Evolutionary conservation across 2,113 vertebrate genomes (phyloP).

Genomic region (Phasianus colchicus): DNA sequence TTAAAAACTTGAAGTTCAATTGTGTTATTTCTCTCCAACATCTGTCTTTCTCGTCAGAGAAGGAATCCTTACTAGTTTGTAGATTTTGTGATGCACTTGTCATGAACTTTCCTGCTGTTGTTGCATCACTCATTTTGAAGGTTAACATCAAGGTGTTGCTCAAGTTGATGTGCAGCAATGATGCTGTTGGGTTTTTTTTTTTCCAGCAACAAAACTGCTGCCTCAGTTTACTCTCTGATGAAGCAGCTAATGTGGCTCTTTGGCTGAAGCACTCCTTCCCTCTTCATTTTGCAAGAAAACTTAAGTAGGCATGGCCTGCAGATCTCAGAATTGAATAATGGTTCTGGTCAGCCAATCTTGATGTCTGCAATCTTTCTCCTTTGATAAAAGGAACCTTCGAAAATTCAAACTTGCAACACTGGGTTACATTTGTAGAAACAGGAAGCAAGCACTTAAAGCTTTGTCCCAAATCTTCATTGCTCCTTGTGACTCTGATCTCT

Average conservation of each 20-base stretch:
- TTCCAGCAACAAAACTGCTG: not conserved
- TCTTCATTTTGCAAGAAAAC: not conserved
- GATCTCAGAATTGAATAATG: not conserved
- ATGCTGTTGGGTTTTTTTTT: not conserved
- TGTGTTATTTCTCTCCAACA: not conserved
- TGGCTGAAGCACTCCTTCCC: not conserved
- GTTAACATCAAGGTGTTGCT: not conserved
- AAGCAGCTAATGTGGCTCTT: not conserved
- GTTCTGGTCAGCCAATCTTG: fast-evolving
- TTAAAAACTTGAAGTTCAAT: not conserved
- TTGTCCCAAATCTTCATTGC: slow-evolving; percentile 14
- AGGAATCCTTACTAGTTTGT: not conserved
- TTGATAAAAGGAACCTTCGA: not conserved
- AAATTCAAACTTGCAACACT: not conserved
- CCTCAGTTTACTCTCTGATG: not conserved
- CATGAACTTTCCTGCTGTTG: not conserved
- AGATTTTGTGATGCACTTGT: not conserved
- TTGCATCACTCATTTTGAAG: not conserved
- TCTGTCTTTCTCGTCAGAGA: not conserved
- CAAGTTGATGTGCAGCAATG: not conserved
- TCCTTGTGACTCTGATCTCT: slow-evolving; percentile 1
- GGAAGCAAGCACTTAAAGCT: slow-evolving; percentile 15
- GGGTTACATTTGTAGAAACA: not conserved
- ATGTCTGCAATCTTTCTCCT: not conserved
- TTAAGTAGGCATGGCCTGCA: not conserved